Evolutionary conservation across 2,797 vertebrate species (phyloP), one percentile per base, ranked within the genome.

Genomic region (Pogoniulus pusillus): DNA sequence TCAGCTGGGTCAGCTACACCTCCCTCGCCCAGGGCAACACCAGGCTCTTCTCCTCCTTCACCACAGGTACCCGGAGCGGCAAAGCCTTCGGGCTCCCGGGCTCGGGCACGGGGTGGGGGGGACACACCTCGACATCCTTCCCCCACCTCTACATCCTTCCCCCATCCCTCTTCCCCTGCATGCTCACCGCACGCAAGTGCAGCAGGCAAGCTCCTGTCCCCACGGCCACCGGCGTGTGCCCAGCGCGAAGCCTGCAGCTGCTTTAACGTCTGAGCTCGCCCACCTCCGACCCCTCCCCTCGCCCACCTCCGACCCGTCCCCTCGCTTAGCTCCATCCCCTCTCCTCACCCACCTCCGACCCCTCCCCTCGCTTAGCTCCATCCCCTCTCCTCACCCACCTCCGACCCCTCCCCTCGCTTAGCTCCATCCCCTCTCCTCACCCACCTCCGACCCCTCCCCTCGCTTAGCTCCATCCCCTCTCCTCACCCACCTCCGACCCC

Each of bases 1-100:
- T 98, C 94, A 98, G 97, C 93, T 99, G 98, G 98, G 96, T 98
- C 90, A 98, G 98, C 97, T 99, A 98, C 91, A 96, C 94, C 60
- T 96, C 97, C 20, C 95, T 99, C n/a, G 98, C 98, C 55, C 96
- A 97, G 88, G 98, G 97, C 77, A 96, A 97, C 51, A 98, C 98
- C 81, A 97, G 94, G 19, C 96, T 99, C 95, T 97, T 95, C 88
- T 54, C 97, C 6, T 95, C 98, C 39, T 95, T 99, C 92, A 98
- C 98, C 54, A 97, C 98, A 98, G 98, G 99, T 99, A 98, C 1
- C 2, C 70, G 57, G 2, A 4, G 39, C 5, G 1, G 47, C 49
- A 32, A 39, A 75, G 55, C 51, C 55, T 43, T 77, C 24, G n/a
- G 39, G 29, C 24, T 29, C 30, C 2, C 7, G 8, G 15, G 19